Evolutionary conservation across 2,797 vertebrate species (phyloP).

Genomic region (Gambelia wislizenii): DNA sequence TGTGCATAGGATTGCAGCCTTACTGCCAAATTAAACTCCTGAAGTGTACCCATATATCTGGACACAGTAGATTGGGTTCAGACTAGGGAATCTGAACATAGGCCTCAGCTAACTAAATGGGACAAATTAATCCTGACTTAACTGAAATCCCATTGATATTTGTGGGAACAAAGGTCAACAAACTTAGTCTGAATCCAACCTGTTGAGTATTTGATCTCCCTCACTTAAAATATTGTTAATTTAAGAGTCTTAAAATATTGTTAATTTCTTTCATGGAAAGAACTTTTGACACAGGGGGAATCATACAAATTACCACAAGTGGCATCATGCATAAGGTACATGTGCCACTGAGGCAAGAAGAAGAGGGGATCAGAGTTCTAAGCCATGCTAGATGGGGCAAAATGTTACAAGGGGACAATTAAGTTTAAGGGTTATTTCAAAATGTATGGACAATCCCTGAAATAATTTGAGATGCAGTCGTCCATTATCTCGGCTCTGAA

Average conservation of each 20-base stretch:
- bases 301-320: neutral
- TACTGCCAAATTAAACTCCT: neutral
- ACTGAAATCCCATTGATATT: neutral
- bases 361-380: neutral
- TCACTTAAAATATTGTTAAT: neutral
- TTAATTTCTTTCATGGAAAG: neutral
- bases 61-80: too few species aligned
- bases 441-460: neutral
- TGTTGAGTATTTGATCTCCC: neutral
- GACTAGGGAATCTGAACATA: too few species aligned
- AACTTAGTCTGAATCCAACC: neutral
- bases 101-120: neutral
- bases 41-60: neutral
- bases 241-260: neutral
- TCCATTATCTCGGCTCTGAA: neutral
- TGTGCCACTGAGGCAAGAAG: neutral
- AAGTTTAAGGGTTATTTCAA: neutral
- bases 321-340: too few species aligned
- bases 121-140: neutral
- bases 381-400: too few species aligned
- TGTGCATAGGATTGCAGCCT: conserved; percentile 13
- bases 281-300: neutral
- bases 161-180: neutral
- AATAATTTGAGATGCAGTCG: neutral
- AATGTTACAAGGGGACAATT: neutral